Conservation (phyloP, 2,888 invertebrate genomes). For the Pachliopta kotzebuea region DNA sequence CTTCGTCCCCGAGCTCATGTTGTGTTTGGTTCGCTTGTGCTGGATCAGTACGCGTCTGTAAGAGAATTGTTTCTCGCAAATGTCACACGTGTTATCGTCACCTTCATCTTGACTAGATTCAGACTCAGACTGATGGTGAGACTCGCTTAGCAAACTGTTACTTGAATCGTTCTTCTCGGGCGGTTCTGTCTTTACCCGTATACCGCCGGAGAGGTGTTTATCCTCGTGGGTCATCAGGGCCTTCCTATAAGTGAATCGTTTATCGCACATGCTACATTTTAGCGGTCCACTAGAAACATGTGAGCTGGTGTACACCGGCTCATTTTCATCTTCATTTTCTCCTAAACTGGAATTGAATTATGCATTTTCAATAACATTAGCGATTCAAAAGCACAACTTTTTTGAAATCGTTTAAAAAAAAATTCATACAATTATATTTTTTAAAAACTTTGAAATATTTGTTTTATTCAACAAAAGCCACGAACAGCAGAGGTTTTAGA, state of each 20-base stretch:
- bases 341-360: constrained; percentile 50
- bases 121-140: constrained; percentile 46
- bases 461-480: too few species aligned
- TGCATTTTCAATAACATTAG: background rate
- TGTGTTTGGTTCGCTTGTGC: constrained; percentile 71
- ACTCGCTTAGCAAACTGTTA: constrained; percentile 44
- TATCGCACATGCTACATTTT: constrained; percentile 60
- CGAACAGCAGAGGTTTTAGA: too few species aligned
- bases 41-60: constrained; percentile 64
- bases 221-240: constrained; percentile 48
- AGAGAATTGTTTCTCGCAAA: constrained; percentile 74
- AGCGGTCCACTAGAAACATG: constrained; percentile 39
- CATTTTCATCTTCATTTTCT: constrained; percentile 52
- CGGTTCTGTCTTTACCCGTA: constrained; percentile 53
- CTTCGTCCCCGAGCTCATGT: constrained; percentile 66
- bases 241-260: constrained; percentile 67
- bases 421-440: too few species aligned
- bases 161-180: constrained; percentile 46
- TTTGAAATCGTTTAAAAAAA: too few species aligned
- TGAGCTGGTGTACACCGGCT: constrained; percentile 43
- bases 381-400: background rate
- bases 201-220: constrained; percentile 44
- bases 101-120: constrained; percentile 68
- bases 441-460: too few species aligned
- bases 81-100: constrained; percentile 70